Conservation (phyloP, 2,113 vertebrate species). For the Agapornis roseicollis region DNA sequence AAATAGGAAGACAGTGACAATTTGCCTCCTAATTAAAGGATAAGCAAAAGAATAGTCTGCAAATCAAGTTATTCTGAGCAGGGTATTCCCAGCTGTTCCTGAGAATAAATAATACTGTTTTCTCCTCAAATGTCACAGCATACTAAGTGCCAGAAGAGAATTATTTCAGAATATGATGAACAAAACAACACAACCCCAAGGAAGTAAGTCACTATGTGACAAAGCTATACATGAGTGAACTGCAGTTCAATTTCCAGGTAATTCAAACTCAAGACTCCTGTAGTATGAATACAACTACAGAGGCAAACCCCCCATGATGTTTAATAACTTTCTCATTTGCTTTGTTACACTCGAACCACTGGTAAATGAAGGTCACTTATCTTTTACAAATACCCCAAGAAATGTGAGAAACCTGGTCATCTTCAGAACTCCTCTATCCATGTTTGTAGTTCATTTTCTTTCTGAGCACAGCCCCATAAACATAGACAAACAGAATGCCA, state of each 20-base stretch:
- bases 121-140: conserved; percentile 53
- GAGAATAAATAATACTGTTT: conserved; percentile 19
- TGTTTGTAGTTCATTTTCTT: not conserved
- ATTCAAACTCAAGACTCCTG: not conserved
- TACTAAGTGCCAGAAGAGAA: conserved; percentile 34
- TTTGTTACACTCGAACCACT: not conserved
- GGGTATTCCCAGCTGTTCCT: conserved; percentile 26
- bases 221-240: not conserved
- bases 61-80: not conserved
- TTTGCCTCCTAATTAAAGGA: conserved; percentile 11
- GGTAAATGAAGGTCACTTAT: not conserved
- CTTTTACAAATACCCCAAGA: not conserved
- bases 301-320: not conserved
- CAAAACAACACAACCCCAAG: not conserved
- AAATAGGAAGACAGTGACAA: not conserved
- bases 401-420: accelerated
- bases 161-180: conserved; percentile 33
- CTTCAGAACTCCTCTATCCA: not conserved
- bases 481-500: not conserved
- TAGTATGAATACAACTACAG: not conserved
- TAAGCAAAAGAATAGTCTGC: not conserved
- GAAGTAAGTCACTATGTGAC: not conserved
- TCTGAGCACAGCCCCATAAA: not conserved
- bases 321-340: not conserved
- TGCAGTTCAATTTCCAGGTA: not conserved